These are phyloP conservation scores for Bucco capensis DNA, from an alignment of 2,113 vertebrate genomes.

Conservation along the genomic window DNA sequence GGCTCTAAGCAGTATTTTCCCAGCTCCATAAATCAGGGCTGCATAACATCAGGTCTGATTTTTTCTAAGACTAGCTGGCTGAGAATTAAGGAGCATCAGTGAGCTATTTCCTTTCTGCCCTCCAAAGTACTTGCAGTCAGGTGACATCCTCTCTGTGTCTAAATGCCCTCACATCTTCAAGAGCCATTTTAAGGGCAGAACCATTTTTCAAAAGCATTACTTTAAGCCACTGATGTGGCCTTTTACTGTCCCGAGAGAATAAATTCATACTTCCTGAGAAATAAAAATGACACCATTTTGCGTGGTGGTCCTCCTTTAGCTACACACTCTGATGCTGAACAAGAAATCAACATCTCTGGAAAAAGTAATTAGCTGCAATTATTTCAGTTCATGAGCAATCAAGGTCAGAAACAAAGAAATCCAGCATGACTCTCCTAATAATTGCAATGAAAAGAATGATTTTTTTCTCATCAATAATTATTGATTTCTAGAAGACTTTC, in stretches of 20 bases:
- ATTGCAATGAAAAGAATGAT: background rate
- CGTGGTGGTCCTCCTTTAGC: background rate
- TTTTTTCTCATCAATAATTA: constrained; percentile 19
- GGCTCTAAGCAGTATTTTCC: background rate
- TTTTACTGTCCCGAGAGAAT: background rate
- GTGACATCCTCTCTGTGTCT: background rate
- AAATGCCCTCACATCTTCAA: background rate
- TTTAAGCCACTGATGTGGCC: background rate
- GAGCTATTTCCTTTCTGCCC: background rate
- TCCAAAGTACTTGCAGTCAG: background rate
- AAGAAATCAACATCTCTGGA: background rate
- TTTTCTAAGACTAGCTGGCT: background rate
- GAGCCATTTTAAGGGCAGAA: background rate
- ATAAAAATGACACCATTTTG: background rate
- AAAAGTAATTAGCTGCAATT: background rate
- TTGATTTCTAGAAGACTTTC: background rate
- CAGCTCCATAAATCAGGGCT: background rate
- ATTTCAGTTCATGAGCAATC: background rate
- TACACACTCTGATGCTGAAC: background rate
- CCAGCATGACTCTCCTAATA: background rate
- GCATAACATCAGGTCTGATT: background rate
- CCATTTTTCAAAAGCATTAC: background rate
- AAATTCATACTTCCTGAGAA: background rate
- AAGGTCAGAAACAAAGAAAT: constrained; percentile 17
- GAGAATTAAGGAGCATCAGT: background rate